Evolutionary conservation across 2,888 invertebrate genomes (phyloP), one percentile per base, ranked within the genome.

Genomic region (Celastrina argiolus): DNA sequence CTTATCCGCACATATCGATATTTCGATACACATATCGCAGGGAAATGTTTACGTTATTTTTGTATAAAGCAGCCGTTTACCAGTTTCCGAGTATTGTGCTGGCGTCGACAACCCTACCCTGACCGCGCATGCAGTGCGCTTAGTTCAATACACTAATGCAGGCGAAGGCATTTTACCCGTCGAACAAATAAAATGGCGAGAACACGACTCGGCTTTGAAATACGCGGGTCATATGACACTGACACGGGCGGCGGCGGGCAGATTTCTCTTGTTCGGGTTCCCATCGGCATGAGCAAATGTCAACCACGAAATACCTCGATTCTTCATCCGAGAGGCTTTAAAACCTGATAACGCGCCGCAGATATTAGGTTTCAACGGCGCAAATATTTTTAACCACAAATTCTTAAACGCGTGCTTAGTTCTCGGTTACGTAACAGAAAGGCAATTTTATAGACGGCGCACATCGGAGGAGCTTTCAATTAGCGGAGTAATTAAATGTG

Each of bases 201-300:
- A 80, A 76, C 77, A 77, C 75, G 76, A 78, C 75, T 76, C 71
- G 74, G 72, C 77, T 81, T 77, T 79, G 77, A 80, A 78, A 78
- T 74, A 75, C 78, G 74, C 74, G 78, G 81, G 79, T 82, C 81
- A 79, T 73, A 72, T 78, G 79, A 78, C 78, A 78, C 76, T 75
- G 76, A 76, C 77, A 74, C 74, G 67, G 72, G 72, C 68, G 66
- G 64, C 68, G 22, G 12, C 2, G 70, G 70, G 68, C 67, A 70
- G 69, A 72, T 72, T 70, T 75, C 72, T 74, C 75, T 73, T 71
- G 72, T 70, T 71, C 70, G 68, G 69, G 69, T 74, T 72, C 67
- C 66, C 71, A 69, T 70, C 68, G 68, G 67, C 51, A 22, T 64
- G 67, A 64, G 66, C 66, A 67, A 69, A 69, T 70, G 68, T 67